phyloP scores from a whole-genome alignment of 2,113 vertebrate genomes.

The Platysternon megacephalum region DNA sequence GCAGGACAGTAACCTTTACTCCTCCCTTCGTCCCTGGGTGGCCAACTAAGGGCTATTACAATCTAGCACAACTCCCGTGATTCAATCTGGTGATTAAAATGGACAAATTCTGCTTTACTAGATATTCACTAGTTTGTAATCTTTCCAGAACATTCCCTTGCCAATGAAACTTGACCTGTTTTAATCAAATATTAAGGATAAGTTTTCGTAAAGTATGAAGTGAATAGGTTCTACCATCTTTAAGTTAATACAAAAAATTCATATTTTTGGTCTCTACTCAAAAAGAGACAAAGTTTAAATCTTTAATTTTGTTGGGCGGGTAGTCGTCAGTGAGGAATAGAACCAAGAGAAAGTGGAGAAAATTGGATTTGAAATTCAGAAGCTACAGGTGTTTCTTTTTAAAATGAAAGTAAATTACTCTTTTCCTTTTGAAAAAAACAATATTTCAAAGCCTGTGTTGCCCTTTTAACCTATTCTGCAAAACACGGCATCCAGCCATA shows the following conservation, averaged over 20 bases:
- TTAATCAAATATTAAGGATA: not conserved
- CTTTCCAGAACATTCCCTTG: not conserved
- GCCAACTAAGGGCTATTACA: not conserved
- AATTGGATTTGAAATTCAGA: not conserved
- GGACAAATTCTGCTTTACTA: not conserved
- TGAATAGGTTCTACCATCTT: not conserved
- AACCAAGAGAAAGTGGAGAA: not conserved
- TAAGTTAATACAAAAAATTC: not conserved
- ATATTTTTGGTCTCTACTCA: not conserved
- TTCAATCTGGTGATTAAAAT: not conserved
- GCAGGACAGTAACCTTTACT: not conserved
- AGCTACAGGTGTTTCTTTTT: not conserved
- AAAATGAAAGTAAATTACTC: accelerated
- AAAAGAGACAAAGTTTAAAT: not conserved
- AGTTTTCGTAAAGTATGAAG: not conserved
- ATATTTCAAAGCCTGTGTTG: not conserved
- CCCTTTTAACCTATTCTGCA: not conserved
- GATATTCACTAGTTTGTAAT: not conserved
- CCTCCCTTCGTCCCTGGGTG: not conserved
- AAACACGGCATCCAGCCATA: not conserved
- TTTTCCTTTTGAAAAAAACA: not conserved
- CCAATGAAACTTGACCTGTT: not conserved
- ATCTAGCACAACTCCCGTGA: not conserved
- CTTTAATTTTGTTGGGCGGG: not conserved
- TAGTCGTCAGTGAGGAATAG: not conserved